Evolutionary conservation across 1,140 invertebrate genomes (phyloP).

Genomic region (Penaeus chinensis): DNA sequence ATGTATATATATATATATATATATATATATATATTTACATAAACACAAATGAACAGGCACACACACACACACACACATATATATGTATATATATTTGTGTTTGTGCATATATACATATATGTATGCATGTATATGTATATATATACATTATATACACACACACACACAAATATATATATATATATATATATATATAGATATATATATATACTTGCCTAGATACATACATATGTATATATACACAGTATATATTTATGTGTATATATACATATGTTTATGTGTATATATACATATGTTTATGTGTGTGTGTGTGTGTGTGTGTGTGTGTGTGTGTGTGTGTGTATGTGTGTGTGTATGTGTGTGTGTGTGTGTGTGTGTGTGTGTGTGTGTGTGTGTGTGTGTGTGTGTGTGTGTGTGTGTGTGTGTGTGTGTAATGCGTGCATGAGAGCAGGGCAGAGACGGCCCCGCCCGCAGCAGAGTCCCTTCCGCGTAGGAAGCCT

Average conservation of each 20-base stretch:
- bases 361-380: no score
- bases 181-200: constrained; percentile 2
- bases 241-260: background rate
- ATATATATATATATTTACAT: background rate
- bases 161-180: constrained; percentile 1
- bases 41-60: background rate
- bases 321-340: no score
- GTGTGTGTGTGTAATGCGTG: no score
- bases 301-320: no score
- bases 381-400: no score
- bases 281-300: background rate
- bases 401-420: no score
- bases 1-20: background rate
- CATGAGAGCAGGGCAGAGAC: no score
- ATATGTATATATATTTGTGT: background rate
- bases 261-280: background rate
- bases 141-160: background rate
- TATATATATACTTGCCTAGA: no score
- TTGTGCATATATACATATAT: constrained; percentile 22
- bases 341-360: no score
- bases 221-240: background rate
- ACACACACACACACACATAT: background rate
- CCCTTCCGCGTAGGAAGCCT: no score
- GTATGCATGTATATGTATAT: background rate
- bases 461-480: no score